Base-by-base conservation (phyloP, 2,113 vertebrate species). In the Lamprotornis superbus region DNA sequence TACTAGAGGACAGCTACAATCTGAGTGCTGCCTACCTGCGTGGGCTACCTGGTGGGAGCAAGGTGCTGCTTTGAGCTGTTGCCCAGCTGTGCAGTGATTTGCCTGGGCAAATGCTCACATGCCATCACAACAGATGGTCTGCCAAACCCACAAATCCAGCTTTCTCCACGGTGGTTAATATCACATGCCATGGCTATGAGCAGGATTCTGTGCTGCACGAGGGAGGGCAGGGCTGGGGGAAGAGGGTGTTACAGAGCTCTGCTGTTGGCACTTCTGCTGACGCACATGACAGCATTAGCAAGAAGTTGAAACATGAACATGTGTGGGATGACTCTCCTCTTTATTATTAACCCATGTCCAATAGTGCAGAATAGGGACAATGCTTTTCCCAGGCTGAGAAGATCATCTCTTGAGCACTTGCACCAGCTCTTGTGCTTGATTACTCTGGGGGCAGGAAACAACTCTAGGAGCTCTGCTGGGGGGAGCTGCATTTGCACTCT, bases 391-490 rank as follows among this genome's bases (percentile, higher is more conserved):
- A 46, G 35, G 33, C 25, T 31, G 40, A 52, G 52, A 27, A 18
- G 27, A 64, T 49, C 11, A 11, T 28, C 49, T 73, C 61, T 27
- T 25, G 33, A 12, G 35, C 15, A 33, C 5, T 16, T 42, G 19
- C 7, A 4, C 10, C 65, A 79, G 2, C 11, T 24, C 40, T 21
- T 9, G 11, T 2, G 1, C n/a, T 22, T 21, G 2, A 46, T 27
- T 30, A 69, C 19, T 37, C 37, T 6, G 28, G 8, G 22, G 20
- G 18, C 16, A 82, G 33, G 8, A 67, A 79, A 47, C 7, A 70
- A 33, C n/a, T 24, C n/a, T 2, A 39, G 35, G 46, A 67, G 28
- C 19, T 28, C n/a, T 23, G 28, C 47, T 63, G 9, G 8, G 7
- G 27, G 8, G 6, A 65, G 16, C 18, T 27, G 33, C 21, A 12